Conservation (phyloP, 2,888 invertebrate species). For the Aleiodes alternator region DNA sequence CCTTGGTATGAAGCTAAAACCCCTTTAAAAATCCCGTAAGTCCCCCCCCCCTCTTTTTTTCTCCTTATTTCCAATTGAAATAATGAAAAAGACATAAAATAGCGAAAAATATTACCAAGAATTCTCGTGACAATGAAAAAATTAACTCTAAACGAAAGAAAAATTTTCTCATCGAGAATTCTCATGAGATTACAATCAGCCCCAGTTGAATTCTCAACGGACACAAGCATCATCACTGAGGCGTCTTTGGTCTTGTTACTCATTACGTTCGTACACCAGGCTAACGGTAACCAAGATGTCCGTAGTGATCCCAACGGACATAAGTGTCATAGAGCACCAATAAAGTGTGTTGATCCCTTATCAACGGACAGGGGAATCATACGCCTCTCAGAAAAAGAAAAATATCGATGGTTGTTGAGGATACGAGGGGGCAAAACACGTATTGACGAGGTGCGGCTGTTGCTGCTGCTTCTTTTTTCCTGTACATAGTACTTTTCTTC, state of each 20-base stretch:
- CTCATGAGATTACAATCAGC: conserved; percentile 27
- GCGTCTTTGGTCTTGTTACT: conserved; percentile 4
- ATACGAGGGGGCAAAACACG: conserved; percentile 33
- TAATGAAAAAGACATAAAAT: background rate
- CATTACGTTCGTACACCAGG: conserved; percentile 17
- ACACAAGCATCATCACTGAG: conserved; percentile 9
- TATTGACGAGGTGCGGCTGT: conserved; percentile 36
- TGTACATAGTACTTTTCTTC: conserved; percentile 12
- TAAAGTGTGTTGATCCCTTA: conserved; percentile 26
- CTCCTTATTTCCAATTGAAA: no score
- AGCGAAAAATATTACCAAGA: background rate
- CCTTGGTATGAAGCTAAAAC: conserved; percentile 6
- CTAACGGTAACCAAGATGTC: conserved; percentile 42
- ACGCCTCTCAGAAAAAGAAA: background rate
- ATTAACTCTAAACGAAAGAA: background rate
- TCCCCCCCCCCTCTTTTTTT: background rate
- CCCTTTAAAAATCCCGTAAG: conserved; percentile 26
- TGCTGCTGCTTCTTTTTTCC: no score
- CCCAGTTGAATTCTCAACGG: conserved; percentile 18
- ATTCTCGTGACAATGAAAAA: background rate
- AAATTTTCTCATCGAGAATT: background rate
- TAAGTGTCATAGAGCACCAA: conserved; percentile 43
- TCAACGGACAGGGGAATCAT: conserved; percentile 26
- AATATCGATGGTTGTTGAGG: conserved; percentile 7
- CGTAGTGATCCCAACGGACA: conserved; percentile 33